These are phyloP conservation scores for Eremobia ochroleuca DNA, from an alignment of 2,888 invertebrate genomes.

Conservation along the genomic window DNA sequence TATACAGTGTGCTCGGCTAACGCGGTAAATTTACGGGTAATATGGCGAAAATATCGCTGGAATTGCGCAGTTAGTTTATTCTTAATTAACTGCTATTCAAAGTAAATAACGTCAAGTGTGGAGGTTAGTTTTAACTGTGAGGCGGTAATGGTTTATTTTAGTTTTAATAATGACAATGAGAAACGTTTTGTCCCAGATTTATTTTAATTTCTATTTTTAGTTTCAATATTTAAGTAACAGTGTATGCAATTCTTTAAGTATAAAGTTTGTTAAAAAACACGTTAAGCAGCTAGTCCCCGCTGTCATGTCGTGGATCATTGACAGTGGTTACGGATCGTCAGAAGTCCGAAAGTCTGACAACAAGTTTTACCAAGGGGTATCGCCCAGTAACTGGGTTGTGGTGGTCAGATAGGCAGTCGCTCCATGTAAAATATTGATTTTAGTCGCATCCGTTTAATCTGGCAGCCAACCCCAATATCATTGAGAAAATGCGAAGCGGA, in stretches of 20 bases:
- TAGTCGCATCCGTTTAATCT: too few relatives aligned
- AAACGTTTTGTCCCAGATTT: slow-evolving; percentile 33
- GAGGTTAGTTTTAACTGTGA: slow-evolving; percentile 8
- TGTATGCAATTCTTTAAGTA: background rate
- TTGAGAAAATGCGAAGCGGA: background rate
- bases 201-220: slow-evolving; percentile 28
- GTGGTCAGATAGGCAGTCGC: background rate
- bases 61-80: slow-evolving; percentile 58
- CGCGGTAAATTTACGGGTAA: slow-evolving; percentile 62
- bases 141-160: slow-evolving; percentile 31
- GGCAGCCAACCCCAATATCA: background rate
- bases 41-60: slow-evolving; percentile 63
- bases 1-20: slow-evolving; percentile 79
- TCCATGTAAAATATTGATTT: too few relatives aligned
- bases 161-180: slow-evolving; percentile 19
- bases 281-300: background rate
- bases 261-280: background rate
- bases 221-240: background rate
- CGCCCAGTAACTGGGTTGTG: background rate
- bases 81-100: slow-evolving; percentile 60
- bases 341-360: background rate
- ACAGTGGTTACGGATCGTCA: background rate
- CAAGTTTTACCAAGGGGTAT: background rate
- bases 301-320: background rate
- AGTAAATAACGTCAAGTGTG: slow-evolving; percentile 53